Base-by-base conservation (phyloP, 2,113 vertebrate genomes). In the Rissa tridactyla region DNA sequence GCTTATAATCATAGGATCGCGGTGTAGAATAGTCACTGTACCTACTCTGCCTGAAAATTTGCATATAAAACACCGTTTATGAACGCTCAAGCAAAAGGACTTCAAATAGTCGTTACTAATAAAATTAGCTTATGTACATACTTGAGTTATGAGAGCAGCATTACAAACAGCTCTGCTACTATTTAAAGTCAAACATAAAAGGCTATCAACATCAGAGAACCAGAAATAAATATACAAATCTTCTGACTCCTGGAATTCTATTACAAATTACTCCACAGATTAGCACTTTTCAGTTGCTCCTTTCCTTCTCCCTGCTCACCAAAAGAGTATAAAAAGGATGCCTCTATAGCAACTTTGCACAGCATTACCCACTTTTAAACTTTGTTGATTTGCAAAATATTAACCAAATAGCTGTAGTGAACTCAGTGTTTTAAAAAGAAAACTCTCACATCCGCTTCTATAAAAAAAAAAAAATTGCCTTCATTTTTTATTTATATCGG, bases 131-230 rank as follows among this genome's bases (percentile, higher is more conserved):
- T 87, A 77, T 14, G 68, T 40, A 75, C 29, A 78, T 82, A 52
- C 23, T 69, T 65, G 16, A 91, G 60, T 79, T 57, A 79, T 19
- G 29, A 91, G 86, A 84, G 54, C 10, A 82, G 34, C 17, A 75
- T 66, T 65, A 93, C 30, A 46, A 46, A 46, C 46, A 88, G 38
- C 42, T 86, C 51, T 86, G 49, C 71, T 88, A 15, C 51, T 88
- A 44, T 65, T 86, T 84, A 42, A 85, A 82, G 47, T 65, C 66
- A 92, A 88, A 95, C 71, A 83, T 69, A 66, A 90, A 93, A 92
- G 55, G 23, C 18, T 57, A 92, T 44, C 15, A 71, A 58, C 82
- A 86, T 64, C 76, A 88, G 68, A 93, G 57, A 51, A 76, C 2
- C 38, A 80, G 29, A 93, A 92, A 81, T 70, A 91, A 89, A 78